These are phyloP conservation scores for Deilephila porcellus DNA, from an alignment of 2,888 invertebrate species.

Conservation along the genomic window DNA sequence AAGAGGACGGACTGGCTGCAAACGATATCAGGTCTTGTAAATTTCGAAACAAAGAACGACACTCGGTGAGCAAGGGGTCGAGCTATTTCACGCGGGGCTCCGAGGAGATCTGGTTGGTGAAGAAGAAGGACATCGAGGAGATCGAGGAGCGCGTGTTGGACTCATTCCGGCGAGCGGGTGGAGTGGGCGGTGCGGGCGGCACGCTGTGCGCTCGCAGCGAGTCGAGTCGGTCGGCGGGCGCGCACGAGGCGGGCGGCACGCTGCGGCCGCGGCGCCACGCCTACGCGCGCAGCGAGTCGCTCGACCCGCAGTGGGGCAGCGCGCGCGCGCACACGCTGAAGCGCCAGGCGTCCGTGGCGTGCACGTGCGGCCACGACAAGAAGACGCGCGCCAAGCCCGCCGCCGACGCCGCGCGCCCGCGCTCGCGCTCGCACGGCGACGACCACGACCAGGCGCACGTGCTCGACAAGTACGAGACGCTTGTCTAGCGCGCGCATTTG, in stretches of 20 bases:
- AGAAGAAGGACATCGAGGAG: constrained; percentile 81
- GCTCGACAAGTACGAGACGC: constrained; percentile 81
- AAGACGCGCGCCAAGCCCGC: constrained; percentile 62
- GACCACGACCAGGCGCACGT: constrained; percentile 72
- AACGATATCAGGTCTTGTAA: constrained; percentile 73
- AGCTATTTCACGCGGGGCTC: constrained; percentile 79
- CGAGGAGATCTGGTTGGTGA: constrained; percentile 81
- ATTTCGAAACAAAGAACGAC: constrained; percentile 70
- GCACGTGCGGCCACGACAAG: constrained; percentile 79
- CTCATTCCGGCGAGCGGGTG: constrained; percentile 74
- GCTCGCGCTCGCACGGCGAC: constrained; percentile 75
- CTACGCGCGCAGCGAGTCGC: constrained; percentile 76
- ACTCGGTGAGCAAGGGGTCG: constrained; percentile 76
- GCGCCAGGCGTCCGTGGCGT: constrained; percentile 76
- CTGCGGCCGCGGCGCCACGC: constrained; percentile 60
- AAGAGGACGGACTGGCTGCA: constrained; percentile 67
- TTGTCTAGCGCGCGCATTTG: constrained; percentile 61
- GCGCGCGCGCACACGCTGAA: constrained; percentile 72
- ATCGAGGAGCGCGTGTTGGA: constrained; percentile 78
- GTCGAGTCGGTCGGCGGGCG: constrained; percentile 52
- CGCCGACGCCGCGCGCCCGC: constrained; percentile 55
- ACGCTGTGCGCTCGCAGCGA: constrained; percentile 37
- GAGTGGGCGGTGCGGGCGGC: constrained; percentile 57
- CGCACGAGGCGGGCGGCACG: constrained; percentile 53
- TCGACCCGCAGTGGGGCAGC: constrained; percentile 72